These are phyloP conservation scores for Drosophila rubida DNA, from an alignment of 2,888 invertebrate genomes.

Conservation along the genomic window DNA sequence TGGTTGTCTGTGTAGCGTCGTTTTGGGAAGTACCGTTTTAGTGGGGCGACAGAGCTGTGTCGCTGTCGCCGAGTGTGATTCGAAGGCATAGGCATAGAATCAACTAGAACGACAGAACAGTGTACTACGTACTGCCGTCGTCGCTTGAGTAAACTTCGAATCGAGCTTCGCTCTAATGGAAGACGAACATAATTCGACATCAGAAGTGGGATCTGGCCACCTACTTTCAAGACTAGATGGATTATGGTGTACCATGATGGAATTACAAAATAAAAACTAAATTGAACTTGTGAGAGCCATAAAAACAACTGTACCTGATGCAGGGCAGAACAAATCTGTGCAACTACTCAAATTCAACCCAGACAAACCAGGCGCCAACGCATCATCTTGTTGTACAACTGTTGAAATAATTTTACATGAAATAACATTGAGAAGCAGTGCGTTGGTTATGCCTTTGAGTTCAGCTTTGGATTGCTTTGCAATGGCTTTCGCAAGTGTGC, in stretches of 20 bases:
- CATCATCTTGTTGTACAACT: conserved; percentile 26
- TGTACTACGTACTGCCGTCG: no score
- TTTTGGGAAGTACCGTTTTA: no score
- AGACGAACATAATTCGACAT: neutral
- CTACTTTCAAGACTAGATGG: neutral
- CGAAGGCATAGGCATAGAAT: no score
- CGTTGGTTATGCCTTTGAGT: conserved; percentile 19
- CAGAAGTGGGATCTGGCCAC: neutral
- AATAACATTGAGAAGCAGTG: conserved; percentile 23
- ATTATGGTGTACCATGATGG: neutral
- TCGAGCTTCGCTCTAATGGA: neutral
- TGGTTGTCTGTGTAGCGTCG: no score
- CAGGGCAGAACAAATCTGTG: conserved; percentile 6
- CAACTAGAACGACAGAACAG: no score
- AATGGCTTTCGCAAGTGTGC: conserved; percentile 11
- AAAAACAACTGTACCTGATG: conserved; percentile 10
- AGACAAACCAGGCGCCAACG: conserved; percentile 24
- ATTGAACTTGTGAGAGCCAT: conserved; percentile 22
- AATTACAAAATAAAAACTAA: neutral
- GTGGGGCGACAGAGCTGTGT: no score
- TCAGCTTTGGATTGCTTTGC: conserved; percentile 10
- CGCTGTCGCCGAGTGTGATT: no score
- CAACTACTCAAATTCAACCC: conserved; percentile 20
- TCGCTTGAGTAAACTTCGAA: neutral
- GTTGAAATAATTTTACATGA: conserved; percentile 27